Evolutionary conservation across 2,797 vertebrate genomes (phyloP).

Genomic region (Cynodonichthys magdalenae): DNA sequence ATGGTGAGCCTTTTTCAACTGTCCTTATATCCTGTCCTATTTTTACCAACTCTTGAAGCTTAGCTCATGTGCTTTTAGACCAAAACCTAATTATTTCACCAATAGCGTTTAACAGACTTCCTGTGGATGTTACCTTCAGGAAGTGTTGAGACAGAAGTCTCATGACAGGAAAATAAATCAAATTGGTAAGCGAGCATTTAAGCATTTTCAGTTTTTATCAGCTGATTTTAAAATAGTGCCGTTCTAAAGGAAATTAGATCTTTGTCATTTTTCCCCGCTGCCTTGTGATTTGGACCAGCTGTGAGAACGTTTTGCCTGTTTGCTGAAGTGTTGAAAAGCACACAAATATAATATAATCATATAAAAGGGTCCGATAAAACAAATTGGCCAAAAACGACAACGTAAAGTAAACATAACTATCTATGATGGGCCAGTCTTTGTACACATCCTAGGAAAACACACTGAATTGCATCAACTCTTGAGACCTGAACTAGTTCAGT

Average conservation of each 20-base stretch:
- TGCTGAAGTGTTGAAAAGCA: constrained; percentile 19
- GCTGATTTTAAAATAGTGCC: constrained; percentile 41
- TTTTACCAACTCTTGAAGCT: constrained; percentile 53
- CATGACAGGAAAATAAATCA: constrained; percentile 59
- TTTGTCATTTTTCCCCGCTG: constrained; percentile 35
- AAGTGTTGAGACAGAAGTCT: constrained; percentile 66
- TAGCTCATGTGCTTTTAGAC: constrained; percentile 52
- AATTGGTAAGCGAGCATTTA: constrained; percentile 51
- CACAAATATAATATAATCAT: constrained; percentile 19
- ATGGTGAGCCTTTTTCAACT: constrained; percentile 37
- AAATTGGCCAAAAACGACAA: constrained; percentile 16
- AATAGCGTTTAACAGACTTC: constrained; percentile 77
- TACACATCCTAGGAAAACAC: not conserved
- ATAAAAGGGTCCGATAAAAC: constrained; percentile 20
- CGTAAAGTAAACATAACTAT: constrained; percentile 2
- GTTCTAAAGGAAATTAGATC: constrained; percentile 54
- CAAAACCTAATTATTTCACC: constrained; percentile 71
- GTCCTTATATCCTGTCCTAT: constrained; percentile 69
- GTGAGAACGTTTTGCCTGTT: constrained; percentile 34
- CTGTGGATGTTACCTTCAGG: constrained; percentile 77
- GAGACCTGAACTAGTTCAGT: too few relatives aligned
- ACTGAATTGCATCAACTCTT: too few relatives aligned
- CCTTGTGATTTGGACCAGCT: constrained; percentile 43
- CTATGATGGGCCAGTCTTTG: not conserved
- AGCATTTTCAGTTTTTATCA: constrained; percentile 48